These are phyloP conservation scores for Conus betulinus DNA, from an alignment of 1,140 invertebrate species.

Conservation along the genomic window DNA sequence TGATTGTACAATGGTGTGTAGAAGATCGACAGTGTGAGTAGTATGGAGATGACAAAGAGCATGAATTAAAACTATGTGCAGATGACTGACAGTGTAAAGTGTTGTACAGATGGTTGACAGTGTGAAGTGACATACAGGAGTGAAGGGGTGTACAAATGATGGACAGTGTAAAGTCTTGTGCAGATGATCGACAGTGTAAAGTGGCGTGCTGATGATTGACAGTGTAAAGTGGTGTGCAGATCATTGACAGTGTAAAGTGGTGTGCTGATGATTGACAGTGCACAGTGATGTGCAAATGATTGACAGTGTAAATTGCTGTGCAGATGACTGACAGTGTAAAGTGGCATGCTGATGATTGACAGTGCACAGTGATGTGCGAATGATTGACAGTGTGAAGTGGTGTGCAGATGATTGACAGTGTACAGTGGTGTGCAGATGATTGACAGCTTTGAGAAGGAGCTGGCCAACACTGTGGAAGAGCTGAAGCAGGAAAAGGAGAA, in stretches of 20 bases:
- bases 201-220: neutral
- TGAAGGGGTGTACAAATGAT: too few species aligned
- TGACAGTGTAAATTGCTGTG: neutral
- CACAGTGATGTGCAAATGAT: neutral
- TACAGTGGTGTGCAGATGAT: slow-evolving; percentile 56
- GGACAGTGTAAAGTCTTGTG: too few species aligned
- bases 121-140: too few species aligned
- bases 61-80: too few species aligned
- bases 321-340: slow-evolving; percentile 43
- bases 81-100: too few species aligned
- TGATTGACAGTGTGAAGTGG: too few species aligned
- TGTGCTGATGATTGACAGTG: neutral
- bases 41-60: too few species aligned
- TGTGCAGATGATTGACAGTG: too few species aligned
- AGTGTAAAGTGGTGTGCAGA: neutral
- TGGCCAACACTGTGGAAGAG: slow-evolving; percentile 61
- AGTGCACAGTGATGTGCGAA: neutral
- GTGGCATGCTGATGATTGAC: neutral
- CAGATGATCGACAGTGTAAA: too few species aligned
- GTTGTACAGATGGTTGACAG: too few species aligned
- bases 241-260: neutral
- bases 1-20: too few species aligned
- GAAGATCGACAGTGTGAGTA: too few species aligned
- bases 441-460: slow-evolving; percentile 65
- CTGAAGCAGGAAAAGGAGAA: slow-evolving; percentile 62